Evolutionary conservation across 2,888 invertebrate species (phyloP), one percentile per base, ranked within the genome.

Genomic region (Hypselothyrea guttata): DNA sequence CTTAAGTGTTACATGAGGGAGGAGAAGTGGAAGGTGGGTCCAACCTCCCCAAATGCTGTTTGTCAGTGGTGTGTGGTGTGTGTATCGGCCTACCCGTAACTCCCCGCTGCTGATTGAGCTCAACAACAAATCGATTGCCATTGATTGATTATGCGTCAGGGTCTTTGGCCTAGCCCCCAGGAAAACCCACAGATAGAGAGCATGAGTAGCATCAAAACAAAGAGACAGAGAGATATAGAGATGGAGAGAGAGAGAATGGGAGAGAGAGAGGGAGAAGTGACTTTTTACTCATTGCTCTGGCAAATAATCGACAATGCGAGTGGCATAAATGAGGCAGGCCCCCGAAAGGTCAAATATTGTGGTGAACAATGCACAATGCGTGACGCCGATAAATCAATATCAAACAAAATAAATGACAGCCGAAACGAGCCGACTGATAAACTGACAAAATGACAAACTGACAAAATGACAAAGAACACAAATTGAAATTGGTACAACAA

Each of bases 131-230:
- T 78, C 77, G 84, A 78, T 78, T 81, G 77, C 48, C 84, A 81
- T 78, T 78, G 77, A 84, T 81, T 78, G 82, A 78, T 84, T 81
- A 79, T 70, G 76, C 66, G 72, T 67, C 58, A 60, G 68, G 67
- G 57, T 64, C 49, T 64, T 41, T 53, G 52, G 44, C 62, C 54
- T 59, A 22, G 37, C 18, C 4, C 40, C 30, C 30, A 22, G 22
- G 22, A 22, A 5, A 22, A 5, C 4, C 34, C 37, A 22, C 3
- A 4, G 22, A 22, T 4, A 22, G 22, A 22, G 22, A 22, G 22
- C n/a, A 8, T 4, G 2, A 11, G 22, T 4, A 18, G 40, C 15
- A 12, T 4, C n/a, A 7, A 42, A 15, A n/a, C 15, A 13, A 4
- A 28, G 40, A 1, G 1, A 1, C 8, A 8, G 1, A 9, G 8